Evolutionary conservation across 2,113 vertebrate species (phyloP).

Genomic region (Macquaria australasica): DNA sequence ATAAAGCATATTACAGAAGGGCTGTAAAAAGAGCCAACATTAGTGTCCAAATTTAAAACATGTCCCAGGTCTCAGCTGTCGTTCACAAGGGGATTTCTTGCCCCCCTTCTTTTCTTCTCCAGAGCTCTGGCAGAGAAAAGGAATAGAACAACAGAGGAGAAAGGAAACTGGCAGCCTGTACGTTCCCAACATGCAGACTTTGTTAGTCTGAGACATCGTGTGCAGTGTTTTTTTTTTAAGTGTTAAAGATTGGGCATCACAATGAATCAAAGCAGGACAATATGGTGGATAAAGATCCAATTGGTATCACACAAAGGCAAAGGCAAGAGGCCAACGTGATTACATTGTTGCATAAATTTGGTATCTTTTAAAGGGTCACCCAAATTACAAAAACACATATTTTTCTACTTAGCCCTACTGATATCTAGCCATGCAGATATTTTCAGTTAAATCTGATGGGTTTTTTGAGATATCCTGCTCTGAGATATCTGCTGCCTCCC

Average conservation of each 20-base stretch:
- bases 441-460: conserved; percentile 16
- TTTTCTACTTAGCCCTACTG: not conserved
- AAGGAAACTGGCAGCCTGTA: conserved; percentile 48
- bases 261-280: conserved; percentile 16
- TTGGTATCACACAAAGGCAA: not conserved
- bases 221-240: too few species aligned
- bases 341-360: conserved; percentile 4
- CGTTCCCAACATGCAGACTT: conserved; percentile 58
- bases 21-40: conserved; percentile 65
- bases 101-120: conserved; percentile 33
- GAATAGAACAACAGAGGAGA: conserved; percentile 61
- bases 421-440: conserved; percentile 10
- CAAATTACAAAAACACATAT: not conserved
- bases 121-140: conserved; percentile 58
- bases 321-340: conserved; percentile 21
- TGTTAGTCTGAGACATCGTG: conserved; percentile 59
- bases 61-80: conserved; percentile 76
- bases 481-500: not conserved
- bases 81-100: conserved; percentile 55
- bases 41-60: conserved; percentile 80
- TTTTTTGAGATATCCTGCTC: not conserved
- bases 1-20: conserved; percentile 74
- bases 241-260: conserved; percentile 20
- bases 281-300: not conserved
- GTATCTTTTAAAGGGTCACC: not conserved